These are phyloP conservation scores for Chrosomus eos DNA, from an alignment of 2,797 vertebrate genomes.

Conservation along the genomic window DNA sequence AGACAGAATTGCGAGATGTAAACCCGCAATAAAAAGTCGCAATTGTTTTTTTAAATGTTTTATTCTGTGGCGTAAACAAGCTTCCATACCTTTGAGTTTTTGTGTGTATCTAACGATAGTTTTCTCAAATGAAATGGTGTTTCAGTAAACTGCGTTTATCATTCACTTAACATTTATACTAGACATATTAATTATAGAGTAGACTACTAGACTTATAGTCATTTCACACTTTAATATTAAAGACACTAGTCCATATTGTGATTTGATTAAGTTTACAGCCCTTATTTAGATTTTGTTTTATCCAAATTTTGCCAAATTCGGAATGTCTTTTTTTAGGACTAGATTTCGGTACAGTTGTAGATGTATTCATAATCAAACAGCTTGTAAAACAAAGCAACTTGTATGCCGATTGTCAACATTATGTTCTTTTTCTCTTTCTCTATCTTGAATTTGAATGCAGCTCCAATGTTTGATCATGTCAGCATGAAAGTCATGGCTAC, in stretches of 20 bases:
- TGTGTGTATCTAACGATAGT: background rate
- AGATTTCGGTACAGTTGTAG: too few relatives aligned
- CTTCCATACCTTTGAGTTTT: background rate
- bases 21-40: too few relatives aligned
- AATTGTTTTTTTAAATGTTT: too few relatives aligned
- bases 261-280: background rate
- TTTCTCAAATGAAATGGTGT: background rate
- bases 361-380: background rate
- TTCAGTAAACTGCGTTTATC: too few relatives aligned
- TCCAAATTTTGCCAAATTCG: background rate
- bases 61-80: too few relatives aligned
- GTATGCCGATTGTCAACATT: background rate
- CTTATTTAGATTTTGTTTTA: background rate
- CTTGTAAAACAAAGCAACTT: background rate
- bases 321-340: background rate
- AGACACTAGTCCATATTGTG: background rate
- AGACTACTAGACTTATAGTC: background rate
- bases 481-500: conserved; percentile 5
- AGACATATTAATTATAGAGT: too few relatives aligned
- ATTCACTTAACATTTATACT: background rate
- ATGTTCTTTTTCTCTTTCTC: background rate
- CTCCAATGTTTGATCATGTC: background rate
- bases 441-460: background rate
- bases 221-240: background rate
- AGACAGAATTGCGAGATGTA: too few relatives aligned